Percentiles rank a stretch among this genome's conserved stretches.
These are phyloP conservation scores for Drosophila acutilabella DNA, from an alignment of 2,888 invertebrate genomes.

Conservation along the genomic window DNA sequence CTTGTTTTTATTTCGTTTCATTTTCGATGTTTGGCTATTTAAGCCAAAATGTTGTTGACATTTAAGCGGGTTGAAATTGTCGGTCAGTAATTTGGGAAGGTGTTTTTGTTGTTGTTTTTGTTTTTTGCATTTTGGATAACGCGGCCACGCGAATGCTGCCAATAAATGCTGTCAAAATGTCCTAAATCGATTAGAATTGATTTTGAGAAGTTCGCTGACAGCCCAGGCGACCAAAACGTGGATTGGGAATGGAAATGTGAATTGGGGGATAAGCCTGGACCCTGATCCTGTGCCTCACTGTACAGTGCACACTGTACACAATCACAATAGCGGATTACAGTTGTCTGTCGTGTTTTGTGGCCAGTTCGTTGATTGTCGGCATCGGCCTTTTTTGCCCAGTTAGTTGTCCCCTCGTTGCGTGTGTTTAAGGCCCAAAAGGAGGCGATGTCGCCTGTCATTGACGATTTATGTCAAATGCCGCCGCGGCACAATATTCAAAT, in stretches of 20 bases:
- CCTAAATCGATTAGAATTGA: slow-evolving; percentile 82
- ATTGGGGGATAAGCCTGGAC: slow-evolving; percentile 2
- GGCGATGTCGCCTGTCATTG: slow-evolving; percentile 83
- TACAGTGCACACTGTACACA: slow-evolving; percentile 16
- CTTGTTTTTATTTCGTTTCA: background rate
- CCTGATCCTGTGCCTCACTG: slow-evolving; percentile 29
- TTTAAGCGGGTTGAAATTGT: slow-evolving; percentile 41
- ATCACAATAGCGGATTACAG: slow-evolving; percentile 78
- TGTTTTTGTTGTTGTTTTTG: slow-evolving; percentile 40
- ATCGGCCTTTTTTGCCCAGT: slow-evolving; percentile 47
- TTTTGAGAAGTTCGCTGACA: slow-evolving; percentile 75
- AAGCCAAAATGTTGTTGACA: slow-evolving; percentile 75
- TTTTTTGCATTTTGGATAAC: slow-evolving; percentile 42
- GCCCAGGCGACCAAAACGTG: slow-evolving; percentile 37
- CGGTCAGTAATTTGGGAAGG: slow-evolving; percentile 50
- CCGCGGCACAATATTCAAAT: slow-evolving; percentile 83
- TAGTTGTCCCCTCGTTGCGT: slow-evolving; percentile 53
- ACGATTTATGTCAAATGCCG: slow-evolving; percentile 83
- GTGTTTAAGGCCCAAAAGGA: slow-evolving; percentile 74
- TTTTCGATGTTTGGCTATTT: slow-evolving; percentile 46
- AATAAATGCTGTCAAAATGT: slow-evolving; percentile 81
- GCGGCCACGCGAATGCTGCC: slow-evolving; percentile 78
- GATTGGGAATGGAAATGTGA: background rate
- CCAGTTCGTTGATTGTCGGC: slow-evolving; percentile 51
- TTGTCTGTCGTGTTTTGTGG: slow-evolving; percentile 78